Evolutionary conservation across 1,140 invertebrate species (phyloP).

Genomic region (Paracyclopina nana): DNA sequence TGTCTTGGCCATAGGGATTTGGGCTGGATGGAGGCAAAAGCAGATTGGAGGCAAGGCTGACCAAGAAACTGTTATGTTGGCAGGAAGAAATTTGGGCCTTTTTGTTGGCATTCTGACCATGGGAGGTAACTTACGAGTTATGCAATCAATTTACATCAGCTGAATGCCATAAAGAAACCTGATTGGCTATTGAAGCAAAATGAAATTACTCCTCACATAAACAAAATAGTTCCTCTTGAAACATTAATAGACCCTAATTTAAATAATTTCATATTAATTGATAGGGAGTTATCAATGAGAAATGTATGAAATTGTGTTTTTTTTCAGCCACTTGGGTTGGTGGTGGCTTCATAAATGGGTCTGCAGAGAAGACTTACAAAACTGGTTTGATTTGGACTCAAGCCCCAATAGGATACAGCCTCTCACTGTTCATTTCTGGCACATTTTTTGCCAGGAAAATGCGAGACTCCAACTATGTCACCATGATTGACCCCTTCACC

Average conservation of each 20-base stretch:
- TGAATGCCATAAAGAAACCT: too few species aligned
- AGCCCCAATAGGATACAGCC: conserved; percentile 87
- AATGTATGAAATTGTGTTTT: too few species aligned
- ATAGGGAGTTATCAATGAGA: too few species aligned
- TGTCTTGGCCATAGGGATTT: conserved; percentile 40
- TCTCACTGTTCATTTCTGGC: conserved; percentile 84
- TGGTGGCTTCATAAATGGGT: conserved; percentile 95
- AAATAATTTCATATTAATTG: too few species aligned
- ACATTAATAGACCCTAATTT: too few species aligned
- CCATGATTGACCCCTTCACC: conserved; percentile 92
- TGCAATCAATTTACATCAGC: too few species aligned
- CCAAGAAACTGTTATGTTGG: conserved; percentile 81
- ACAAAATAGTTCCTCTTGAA: too few species aligned
- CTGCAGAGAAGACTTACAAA: conserved; percentile 84
- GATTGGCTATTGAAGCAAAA: too few species aligned
- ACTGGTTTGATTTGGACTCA: conserved; percentile 83
- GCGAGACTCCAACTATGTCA: conserved; percentile 89
- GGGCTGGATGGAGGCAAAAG: conserved; percentile 18
- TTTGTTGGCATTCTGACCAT: conserved; percentile 98
- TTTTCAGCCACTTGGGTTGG: conserved; percentile 85
- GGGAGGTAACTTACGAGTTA: conserved; percentile 47
- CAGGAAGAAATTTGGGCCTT: conserved; percentile 79
- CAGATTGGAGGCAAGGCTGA: not conserved
- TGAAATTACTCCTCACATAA: too few species aligned
- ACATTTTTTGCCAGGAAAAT: conserved; percentile 95